Conservation (phyloP, 2,797 vertebrate species). For the Anguilla megastoma region DNA sequence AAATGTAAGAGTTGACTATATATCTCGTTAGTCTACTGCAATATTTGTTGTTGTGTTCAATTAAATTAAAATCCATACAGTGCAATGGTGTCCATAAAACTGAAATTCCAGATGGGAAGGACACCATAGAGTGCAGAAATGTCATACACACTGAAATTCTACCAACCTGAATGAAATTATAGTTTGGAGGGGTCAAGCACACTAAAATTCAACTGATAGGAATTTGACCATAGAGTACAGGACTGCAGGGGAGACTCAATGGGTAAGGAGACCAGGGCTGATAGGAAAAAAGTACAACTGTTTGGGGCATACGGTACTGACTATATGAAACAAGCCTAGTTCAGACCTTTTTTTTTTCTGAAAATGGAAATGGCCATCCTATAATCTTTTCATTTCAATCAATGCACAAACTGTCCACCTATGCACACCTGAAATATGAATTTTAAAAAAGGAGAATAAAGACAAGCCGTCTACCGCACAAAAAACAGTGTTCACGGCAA, state of each 20-base stretch:
- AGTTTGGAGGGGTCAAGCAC: neutral
- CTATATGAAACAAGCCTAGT: neutral
- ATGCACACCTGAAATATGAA: constrained; percentile 4
- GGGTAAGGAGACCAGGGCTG: neutral
- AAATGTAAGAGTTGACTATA: neutral
- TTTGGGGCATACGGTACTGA: neutral
- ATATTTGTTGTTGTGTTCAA: neutral
- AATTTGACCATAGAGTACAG: neutral
- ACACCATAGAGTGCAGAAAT: neutral
- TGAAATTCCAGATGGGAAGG: neutral
- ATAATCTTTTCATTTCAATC: neutral
- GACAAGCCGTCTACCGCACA: neutral
- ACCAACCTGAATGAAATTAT: neutral
- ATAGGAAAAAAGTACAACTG: neutral
- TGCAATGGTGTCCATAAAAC: neutral
- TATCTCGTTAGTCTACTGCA: neutral
- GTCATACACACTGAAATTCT: neutral
- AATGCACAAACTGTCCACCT: neutral
- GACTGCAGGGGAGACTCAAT: neutral
- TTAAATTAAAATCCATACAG: neutral
- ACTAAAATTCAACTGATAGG: neutral
- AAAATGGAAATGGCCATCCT: neutral
- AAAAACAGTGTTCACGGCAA: neutral
- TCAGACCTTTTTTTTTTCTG: neutral
- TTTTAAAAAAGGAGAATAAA: constrained; percentile 26